Base-by-base conservation (phyloP, 1,140 invertebrate genomes). In the Cydia splendana region DNA sequence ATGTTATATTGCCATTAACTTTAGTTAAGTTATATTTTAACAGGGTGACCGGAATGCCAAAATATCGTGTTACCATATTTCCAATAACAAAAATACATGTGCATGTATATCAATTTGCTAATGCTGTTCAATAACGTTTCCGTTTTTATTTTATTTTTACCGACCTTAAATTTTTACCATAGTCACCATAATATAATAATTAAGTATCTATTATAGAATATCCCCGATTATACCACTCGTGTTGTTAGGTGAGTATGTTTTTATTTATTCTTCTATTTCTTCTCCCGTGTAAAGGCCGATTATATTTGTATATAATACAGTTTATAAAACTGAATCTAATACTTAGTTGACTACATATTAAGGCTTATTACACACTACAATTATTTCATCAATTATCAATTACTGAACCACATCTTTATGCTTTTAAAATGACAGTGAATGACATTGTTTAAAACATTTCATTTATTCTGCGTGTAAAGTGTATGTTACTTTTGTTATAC, bases 1-100 rank as follows among this genome's bases (percentile, higher is more conserved):
- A 38, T 71, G 34, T 38, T 71, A 15, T 45, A 45, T 82, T 80
- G 81, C 81, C 79, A 76, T 75, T 77, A 79, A 75, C 45, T 78
- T 73, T 71, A 71, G 67, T 69, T 78, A 79, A 75, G 48, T 71
- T 74, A 74, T 80, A 20, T 20, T 62, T 76, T 73, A 67, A 79
- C 78, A 81, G 69, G 80, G 80, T 84, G 78, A 82, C 81, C 76
- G 79, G 76, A 83, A 83, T 84, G 85, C 84, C 86, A 88, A 88
- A 87, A 84, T 81, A 82, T 81, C 67, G 34, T 84, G 86, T 90
- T 87, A 85, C 85, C 84, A 85, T 71, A 71, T 71, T 38, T 38
- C 34, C 30, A 42, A 38, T 71, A 24, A 42, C 34, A 45, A 30
- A 18, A 18, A 71, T 69, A 62, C 57, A 62, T 24, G 18, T 62